Conservation (phyloP, 1,140 invertebrate species). For the Prorops nasuta region DNA sequence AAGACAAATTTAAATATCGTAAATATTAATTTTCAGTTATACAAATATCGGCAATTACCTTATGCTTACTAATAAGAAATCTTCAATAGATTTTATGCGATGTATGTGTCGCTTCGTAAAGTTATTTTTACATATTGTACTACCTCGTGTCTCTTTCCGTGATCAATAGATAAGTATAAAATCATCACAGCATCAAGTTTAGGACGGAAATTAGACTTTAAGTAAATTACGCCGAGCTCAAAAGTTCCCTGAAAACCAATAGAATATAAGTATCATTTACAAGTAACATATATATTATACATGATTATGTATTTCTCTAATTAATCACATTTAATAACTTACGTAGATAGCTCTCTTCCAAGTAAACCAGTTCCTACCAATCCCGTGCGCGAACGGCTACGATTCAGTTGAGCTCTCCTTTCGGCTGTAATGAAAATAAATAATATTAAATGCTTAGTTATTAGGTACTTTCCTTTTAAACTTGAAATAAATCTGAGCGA, state of each 20-base stretch:
- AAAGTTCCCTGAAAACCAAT: slow-evolving; percentile 51
- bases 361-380: slow-evolving; percentile 61
- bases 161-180: slow-evolving; percentile 28
- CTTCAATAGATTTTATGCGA: no score
- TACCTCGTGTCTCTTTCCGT: not conserved
- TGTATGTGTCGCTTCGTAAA: slow-evolving; percentile 12
- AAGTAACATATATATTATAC: not conserved
- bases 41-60: slow-evolving; percentile 8
- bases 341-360: slow-evolving; percentile 62
- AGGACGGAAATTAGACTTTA: slow-evolving; percentile 40
- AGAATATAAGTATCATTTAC: slow-evolving; percentile 4
- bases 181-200: slow-evolving; percentile 50
- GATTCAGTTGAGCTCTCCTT: slow-evolving; percentile 79
- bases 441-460: no score
- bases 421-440: slow-evolving; percentile 66
- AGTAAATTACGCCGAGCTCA: slow-evolving; percentile 51
- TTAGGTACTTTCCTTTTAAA: no score
- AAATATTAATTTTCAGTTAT: slow-evolving; percentile 7
- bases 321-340: slow-evolving; percentile 45
- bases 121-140: not conserved
- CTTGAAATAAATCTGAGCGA: no score
- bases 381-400: slow-evolving; percentile 79
- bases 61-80: no score
- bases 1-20: slow-evolving; percentile 10
- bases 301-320: not conserved